Evolutionary conservation across 1,140 invertebrate species (phyloP).

Genomic region (Luehdorfia chinensis): DNA sequence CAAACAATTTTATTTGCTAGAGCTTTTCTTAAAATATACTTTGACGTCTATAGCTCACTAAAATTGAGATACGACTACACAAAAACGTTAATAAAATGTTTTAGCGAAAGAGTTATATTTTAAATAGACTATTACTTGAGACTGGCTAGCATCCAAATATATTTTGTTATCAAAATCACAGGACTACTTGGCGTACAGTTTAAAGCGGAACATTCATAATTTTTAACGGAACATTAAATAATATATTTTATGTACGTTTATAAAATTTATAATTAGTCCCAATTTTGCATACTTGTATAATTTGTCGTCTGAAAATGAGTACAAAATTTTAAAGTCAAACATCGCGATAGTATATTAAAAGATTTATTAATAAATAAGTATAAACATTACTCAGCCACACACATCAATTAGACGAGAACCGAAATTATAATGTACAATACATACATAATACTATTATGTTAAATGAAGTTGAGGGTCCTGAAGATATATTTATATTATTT

Average conservation of each 20-base stretch:
- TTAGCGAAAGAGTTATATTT: conserved; percentile 32
- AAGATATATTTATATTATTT: conserved; percentile 24
- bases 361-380: conserved; percentile 73
- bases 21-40: no score
- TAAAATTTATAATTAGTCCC: no score
- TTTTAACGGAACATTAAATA: conserved; percentile 45
- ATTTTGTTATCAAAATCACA: conserved; percentile 72
- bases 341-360: conserved; percentile 55
- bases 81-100: conserved; percentile 16
- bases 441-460: conserved; percentile 60
- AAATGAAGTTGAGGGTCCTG: conserved; percentile 23
- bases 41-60: no score
- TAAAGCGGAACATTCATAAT: conserved; percentile 63
- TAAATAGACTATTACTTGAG: conserved; percentile 50
- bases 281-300: conserved; percentile 53
- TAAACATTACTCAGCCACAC: conserved; percentile 70
- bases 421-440: conserved; percentile 67
- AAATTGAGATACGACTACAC: no score
- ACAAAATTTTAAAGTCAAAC: conserved; percentile 26
- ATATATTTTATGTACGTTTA: no score
- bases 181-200: conserved; percentile 67
- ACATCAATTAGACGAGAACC: conserved; percentile 65
- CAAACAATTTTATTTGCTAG: no score
- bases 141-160: conserved; percentile 56
- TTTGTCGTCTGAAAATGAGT: conserved; percentile 36